Conservation (phyloP, 1,140 invertebrate genomes). For the Hyles euphorbiae region DNA sequence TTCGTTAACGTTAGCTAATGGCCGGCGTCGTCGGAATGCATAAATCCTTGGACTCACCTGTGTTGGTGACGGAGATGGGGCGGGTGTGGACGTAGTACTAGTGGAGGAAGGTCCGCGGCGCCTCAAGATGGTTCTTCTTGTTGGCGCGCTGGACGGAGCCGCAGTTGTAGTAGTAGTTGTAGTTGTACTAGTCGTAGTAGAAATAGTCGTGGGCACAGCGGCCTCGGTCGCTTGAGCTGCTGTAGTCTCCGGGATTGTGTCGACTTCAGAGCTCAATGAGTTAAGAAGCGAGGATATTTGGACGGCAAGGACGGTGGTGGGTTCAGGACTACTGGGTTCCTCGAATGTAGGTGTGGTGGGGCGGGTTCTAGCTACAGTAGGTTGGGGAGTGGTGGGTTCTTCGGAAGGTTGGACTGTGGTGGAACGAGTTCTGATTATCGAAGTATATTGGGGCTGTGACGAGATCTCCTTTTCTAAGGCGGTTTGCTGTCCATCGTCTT, state of each 20-base stretch:
- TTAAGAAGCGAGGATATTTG: constrained; percentile 73
- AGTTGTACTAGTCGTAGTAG: constrained; percentile 26
- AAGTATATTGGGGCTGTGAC: constrained; percentile 61
- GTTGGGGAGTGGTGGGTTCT: constrained; percentile 47
- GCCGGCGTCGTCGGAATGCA: constrained; percentile 63
- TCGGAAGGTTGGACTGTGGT: constrained; percentile 47
- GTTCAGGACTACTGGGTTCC: constrained; percentile 51
- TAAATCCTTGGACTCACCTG: constrained; percentile 76
- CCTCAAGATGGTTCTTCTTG: constrained; percentile 48
- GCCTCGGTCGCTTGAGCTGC: constrained; percentile 29
- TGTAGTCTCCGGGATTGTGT: constrained; percentile 35
- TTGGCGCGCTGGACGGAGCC: constrained; percentile 45
- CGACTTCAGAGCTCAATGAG: constrained; percentile 47
- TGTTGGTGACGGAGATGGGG: constrained; percentile 54
- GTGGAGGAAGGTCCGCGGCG: constrained; percentile 51
- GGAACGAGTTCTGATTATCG: constrained; percentile 50
- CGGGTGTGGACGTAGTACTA: constrained; percentile 48
- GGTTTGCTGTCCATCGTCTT: constrained; percentile 48
- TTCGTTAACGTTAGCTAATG: constrained; percentile 64
- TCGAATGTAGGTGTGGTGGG: constrained; percentile 34
- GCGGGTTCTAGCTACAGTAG: constrained; percentile 26
- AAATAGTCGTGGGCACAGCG: constrained; percentile 31
- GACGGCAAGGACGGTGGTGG: constrained; percentile 65
- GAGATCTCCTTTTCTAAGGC: constrained; percentile 63
- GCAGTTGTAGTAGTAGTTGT: constrained; percentile 37